Base-by-base conservation (phyloP, 1,140 invertebrate species). In the Brachionus plicatilis region DNA sequence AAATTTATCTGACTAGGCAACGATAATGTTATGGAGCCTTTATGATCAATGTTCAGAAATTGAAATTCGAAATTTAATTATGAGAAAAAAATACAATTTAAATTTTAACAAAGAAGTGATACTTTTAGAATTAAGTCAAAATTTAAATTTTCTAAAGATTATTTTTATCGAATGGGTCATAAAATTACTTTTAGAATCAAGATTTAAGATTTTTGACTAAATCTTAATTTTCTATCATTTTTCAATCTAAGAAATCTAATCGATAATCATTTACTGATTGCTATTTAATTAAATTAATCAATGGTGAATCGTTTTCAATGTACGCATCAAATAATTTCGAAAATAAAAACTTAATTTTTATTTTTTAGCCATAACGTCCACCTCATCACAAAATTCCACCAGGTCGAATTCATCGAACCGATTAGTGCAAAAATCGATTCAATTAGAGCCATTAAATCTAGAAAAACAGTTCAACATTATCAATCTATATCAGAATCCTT, bases 391-490 rank as follows among this genome's bases (percentile, higher is more conserved):
- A 8, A 3, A 72, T 72, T 72, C 68, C 68, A 72, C 37, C 7
- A 14, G n/a, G 3, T 41, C 33, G 11, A 41, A 72, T 11, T 43
- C 29, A 41, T 72, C 68, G 41, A 41, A 43, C 17, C 68, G 68
- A 24, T n/a, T 72, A 43, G 7, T n/a, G 33, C 68, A 41, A 72
- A 43, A 37, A 72, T 72, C 68, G 14, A 72, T 72, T 20, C 33
- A 72, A 72, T 33, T 72, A 3, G 68, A 72, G 8, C 68, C 68
- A 72, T 43, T 20, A 20, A 72, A 43, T 43, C 33, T 72, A 17
- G 68, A 72, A 53, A 53, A 53, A 53, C 75, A 53, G 12, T 79
- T 79, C 33, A 79, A 79, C 24, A 53, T 53, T 53, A 53, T 79
- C 29, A 53, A 53, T 79, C 14, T 79, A 0, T 53, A n/a, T 53